Base-by-base conservation (phyloP, 1,140 invertebrate species). In the Drosophila nigrodunni region DNA sequence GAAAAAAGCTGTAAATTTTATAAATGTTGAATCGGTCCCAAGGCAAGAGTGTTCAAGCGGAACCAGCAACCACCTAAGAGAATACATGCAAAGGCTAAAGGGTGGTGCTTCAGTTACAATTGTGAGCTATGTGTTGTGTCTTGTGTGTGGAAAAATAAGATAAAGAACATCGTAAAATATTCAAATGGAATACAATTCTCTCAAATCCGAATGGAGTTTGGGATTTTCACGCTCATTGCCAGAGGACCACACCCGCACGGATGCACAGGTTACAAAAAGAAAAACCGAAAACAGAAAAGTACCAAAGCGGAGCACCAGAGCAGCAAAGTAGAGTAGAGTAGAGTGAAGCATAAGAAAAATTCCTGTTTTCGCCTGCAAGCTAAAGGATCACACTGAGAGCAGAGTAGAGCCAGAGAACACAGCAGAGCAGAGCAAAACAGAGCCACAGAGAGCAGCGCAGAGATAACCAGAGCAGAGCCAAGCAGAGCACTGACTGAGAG, bases 191-290 rank as follows among this genome's bases (percentile, higher is more conserved):
- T 59, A 68, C n/a, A 47, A 68, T 54, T 15, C 50, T 54, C 59
- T 44, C 50, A 47, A 68, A 43, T 52, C 15, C 47, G 60, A 52
- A 59, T 39, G 55, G 37, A 46, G 71, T 54, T 74, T 57, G 65
- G 41, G 57, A 55, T 55, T 61, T 74, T 74, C 71, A 61, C 41
- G 57, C 55, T 68, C 64, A 60, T 50, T 60, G 64, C 34, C 58
- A 64, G 52, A 62, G 67, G 72, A 74, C 72, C 72, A 74, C 72
- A 74, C 72, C 72, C 72, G 72, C 66, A 52, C 72, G 50, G 49
- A 58, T 74, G 72, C 66, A 70, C 72, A 74, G 72, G 58, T 74
- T 70, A 74, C 66, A 70, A 74, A 70, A 74, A 58, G 52, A 69
- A 74, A 70, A 70, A 50, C 35, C 58, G 62, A 50, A 60, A 35